Evolutionary conservation across 1,140 invertebrate genomes (phyloP).

Genomic region (Andrena cerasifolii): DNA sequence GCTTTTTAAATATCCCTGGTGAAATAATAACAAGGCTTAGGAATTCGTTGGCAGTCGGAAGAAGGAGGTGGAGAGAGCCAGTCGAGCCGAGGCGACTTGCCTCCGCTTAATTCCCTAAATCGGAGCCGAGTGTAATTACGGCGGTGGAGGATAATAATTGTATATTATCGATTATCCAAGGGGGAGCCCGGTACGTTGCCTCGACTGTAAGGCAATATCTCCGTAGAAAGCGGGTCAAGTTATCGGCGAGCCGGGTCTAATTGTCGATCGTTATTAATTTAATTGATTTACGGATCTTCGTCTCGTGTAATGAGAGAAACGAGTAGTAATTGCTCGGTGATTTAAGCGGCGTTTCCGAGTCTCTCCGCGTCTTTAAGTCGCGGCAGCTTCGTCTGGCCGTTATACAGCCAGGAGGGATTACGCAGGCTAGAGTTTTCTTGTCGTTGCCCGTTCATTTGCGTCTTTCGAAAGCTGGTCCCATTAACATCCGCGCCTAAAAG

Average conservation of each 20-base stretch:
- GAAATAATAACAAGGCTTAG: constrained; percentile 53
- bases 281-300: constrained; percentile 26
- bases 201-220: constrained; percentile 19
- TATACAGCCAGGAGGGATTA: no score
- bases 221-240: constrained; percentile 34
- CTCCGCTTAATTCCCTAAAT: constrained; percentile 33
- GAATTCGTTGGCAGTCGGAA: constrained; percentile 4
- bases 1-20: constrained; percentile 52
- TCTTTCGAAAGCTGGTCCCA: no score
- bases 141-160: constrained; percentile 34
- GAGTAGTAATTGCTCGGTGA: constrained; percentile 2
- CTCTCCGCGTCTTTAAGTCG: no score
- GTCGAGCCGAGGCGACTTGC: background rate
- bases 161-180: constrained; percentile 33
- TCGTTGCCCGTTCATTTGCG: no score
- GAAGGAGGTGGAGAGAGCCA: no score
- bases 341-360: background rate
- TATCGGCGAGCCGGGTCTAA: constrained; percentile 28
- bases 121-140: constrained; percentile 36
- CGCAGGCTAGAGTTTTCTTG: no score
- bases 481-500: no score
- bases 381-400: no score
- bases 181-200: background rate
- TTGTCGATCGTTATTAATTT: constrained; percentile 47
- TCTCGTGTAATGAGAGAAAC: background rate